These are phyloP conservation scores for Galbula dea DNA, from an alignment of 2,113 vertebrate genomes.

Conservation along the genomic window DNA sequence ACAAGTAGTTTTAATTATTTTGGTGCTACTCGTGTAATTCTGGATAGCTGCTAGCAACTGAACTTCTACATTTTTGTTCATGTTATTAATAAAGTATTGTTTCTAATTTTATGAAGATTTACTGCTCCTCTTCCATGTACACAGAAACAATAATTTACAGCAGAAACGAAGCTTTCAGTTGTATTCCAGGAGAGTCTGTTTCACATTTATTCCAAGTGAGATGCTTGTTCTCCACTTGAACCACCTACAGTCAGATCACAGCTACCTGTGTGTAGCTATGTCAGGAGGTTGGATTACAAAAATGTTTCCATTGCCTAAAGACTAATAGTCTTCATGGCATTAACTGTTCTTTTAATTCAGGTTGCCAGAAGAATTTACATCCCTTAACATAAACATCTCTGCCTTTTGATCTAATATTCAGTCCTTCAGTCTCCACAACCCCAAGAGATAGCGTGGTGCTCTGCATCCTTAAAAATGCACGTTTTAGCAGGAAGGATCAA, in stretches of 20 bases:
- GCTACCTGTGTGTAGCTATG: neutral
- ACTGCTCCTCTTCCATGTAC: constrained; percentile 55
- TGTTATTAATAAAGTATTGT: constrained; percentile 70
- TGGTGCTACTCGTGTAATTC: constrained; percentile 62
- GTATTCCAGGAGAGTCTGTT: neutral
- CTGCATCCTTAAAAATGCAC: neutral
- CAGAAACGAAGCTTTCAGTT: neutral
- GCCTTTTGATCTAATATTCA: neutral
- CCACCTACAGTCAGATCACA: neutral
- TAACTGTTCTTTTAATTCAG: neutral
- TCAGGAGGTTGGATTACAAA: neutral
- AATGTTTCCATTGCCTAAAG: neutral
- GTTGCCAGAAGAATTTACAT: neutral
- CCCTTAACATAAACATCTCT: neutral
- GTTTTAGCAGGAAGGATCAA: neutral
- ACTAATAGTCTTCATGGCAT: neutral
- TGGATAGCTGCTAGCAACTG: constrained; percentile 69
- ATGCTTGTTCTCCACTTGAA: neutral
- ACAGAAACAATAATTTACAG: constrained; percentile 64
- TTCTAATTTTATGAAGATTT: constrained; percentile 73
- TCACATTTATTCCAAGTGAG: neutral
- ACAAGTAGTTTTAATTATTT: constrained; percentile 77
- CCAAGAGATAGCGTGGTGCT: neutral
- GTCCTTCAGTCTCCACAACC: neutral
- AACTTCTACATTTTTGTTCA: constrained; percentile 61